phyloP scores from a whole-genome alignment of 2,888 invertebrate genomes.

The Panopea generosa region DNA sequence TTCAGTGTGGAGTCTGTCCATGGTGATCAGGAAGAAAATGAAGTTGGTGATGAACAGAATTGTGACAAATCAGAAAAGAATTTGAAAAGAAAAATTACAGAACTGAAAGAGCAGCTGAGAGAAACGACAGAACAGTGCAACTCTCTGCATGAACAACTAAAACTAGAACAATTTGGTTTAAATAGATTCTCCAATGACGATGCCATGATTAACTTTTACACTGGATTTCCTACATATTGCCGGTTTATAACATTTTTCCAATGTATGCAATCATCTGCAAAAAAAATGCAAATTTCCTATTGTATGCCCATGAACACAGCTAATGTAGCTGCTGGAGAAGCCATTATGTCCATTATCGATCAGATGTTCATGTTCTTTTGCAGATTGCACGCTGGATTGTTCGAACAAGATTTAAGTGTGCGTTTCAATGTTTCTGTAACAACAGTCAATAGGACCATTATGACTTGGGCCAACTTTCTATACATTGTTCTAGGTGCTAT shows the following conservation, averaged over 20 bases:
- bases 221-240: slow-evolving; percentile 19
- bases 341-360: slow-evolving; percentile 26
- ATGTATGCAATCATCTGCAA: slow-evolving; percentile 21
- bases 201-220: slow-evolving; percentile 20
- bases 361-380: slow-evolving; percentile 35
- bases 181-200: slow-evolving; percentile 15
- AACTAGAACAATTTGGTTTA: slow-evolving; percentile 16
- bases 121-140: slow-evolving; percentile 5
- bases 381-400: slow-evolving; percentile 27
- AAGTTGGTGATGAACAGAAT: too few species aligned
- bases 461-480: slow-evolving; percentile 44
- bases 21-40: too few species aligned
- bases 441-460: slow-evolving; percentile 31
- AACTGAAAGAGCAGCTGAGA: background rate
- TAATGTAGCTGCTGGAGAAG: slow-evolving; percentile 20
- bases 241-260: slow-evolving; percentile 24
- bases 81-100: too few species aligned
- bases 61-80: too few species aligned
- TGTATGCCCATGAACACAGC: slow-evolving; percentile 13
- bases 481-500: slow-evolving; percentile 33
- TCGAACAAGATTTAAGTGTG: slow-evolving; percentile 30
- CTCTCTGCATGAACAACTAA: background rate
- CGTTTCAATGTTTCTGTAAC: slow-evolving; percentile 37
- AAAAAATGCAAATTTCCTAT: slow-evolving; percentile 23
- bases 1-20: too few species aligned